Evolutionary conservation across 2,797 vertebrate genomes (phyloP).

Genomic region (Ctenopoma multispine): DNA sequence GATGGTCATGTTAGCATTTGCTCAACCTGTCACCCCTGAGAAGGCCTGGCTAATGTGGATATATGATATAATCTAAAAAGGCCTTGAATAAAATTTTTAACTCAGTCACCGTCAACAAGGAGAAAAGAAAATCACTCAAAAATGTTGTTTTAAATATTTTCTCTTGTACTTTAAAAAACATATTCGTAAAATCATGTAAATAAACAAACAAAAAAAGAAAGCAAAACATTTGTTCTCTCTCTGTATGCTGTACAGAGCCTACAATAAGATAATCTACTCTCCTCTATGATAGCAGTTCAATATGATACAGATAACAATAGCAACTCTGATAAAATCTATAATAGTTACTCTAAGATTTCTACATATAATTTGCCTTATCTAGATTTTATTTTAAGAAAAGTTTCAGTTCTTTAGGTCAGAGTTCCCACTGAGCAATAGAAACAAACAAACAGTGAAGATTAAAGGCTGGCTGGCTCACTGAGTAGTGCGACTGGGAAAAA

Average conservation of each 20-base stretch:
- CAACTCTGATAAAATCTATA: slow-evolving; percentile 82
- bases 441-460: slow-evolving; percentile 72
- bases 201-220: slow-evolving; percentile 57
- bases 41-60: slow-evolving; percentile 77
- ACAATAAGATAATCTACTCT: slow-evolving; percentile 71
- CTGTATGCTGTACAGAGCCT: slow-evolving; percentile 62
- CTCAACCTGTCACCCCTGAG: slow-evolving; percentile 81
- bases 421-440: slow-evolving; percentile 73
- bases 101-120: slow-evolving; percentile 60
- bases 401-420: slow-evolving; percentile 71
- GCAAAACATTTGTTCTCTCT: slow-evolving; percentile 55
- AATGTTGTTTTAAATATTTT: slow-evolving; percentile 71
- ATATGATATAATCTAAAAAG: slow-evolving; percentile 67
- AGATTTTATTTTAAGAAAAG: slow-evolving; percentile 77
- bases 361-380: slow-evolving; percentile 82
- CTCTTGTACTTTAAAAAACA: slow-evolving; percentile 72
- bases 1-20: slow-evolving; percentile 73
- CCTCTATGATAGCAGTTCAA: slow-evolving; percentile 76
- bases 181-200: slow-evolving; percentile 70
- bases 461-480: slow-evolving; percentile 83
- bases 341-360: slow-evolving; percentile 83
- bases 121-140: slow-evolving; percentile 61
- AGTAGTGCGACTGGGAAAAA: slow-evolving; percentile 72
- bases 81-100: slow-evolving; percentile 71
- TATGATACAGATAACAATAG: slow-evolving; percentile 83